Evolutionary conservation across 23 tunicate species (phyloP), one percentile per base, ranked within the genome.

Genomic region (Oikopleura dioica): DNA sequence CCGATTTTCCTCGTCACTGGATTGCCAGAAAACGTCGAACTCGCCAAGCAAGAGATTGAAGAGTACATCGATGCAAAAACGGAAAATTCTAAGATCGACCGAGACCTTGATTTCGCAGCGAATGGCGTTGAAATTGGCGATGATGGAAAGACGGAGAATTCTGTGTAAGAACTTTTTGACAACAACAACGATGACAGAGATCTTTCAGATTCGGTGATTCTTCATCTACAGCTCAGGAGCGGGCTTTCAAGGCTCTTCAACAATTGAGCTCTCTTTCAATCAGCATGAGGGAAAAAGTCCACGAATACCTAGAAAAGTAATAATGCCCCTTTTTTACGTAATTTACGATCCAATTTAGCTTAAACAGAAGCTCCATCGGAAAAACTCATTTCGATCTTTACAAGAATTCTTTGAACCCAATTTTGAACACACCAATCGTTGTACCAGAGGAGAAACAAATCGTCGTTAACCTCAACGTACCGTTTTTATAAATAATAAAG

Each of bases 1-100:
- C 96, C 96, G 1, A 85, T 88, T 59, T 88, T 88, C 59, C 89
- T 81, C 78, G 96, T 88, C 0, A 84, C 96, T 51, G 95, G 95
- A 38, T 76, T 88, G 35, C 95, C 95, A 72, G 95, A 87, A 78
- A 87, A 87, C 80, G 95, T 87, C 23, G 95, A 87, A 76, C 80
- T 80, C 38, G 95, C 95, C 29, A 88, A 84, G 69, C 88, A 88
- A 76, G 95, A 88, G 79, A 88, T 88, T 31, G 95, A 88, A 81
- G 88, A 88, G 1, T 88, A 88, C 69, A 88, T 88, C 68, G 95
- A 88, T 1, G 75, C 88, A 28, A 75, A 88, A 35, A 88, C 95
- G 12, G 88, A 85, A 35, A 36, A 75, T 59, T 82, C 78, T 51
- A 80, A 78, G 30, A 77, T 81, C 51, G 88, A 82, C 68, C 75